Evolutionary conservation across 2,888 invertebrate genomes (phyloP).

Genomic region (Ganaspis brasiliensis): DNA sequence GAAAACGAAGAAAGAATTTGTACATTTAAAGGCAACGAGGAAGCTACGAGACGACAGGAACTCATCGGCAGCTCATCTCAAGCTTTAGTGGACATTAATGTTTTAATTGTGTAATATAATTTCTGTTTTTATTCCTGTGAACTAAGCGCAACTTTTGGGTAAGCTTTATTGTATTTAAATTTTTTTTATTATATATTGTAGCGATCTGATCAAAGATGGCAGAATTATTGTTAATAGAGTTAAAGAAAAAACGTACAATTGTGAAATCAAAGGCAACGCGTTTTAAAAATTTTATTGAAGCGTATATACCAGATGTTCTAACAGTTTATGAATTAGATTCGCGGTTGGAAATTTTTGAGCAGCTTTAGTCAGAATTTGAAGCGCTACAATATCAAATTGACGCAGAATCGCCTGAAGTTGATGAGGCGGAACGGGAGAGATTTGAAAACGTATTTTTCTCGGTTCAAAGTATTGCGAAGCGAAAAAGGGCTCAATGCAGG

Average conservation of each 20-base stretch:
- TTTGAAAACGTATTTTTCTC: neutral
- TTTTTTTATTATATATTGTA: neutral
- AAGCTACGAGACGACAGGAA: neutral
- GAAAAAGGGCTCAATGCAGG: neutral
- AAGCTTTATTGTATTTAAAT: neutral
- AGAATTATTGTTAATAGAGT: neutral
- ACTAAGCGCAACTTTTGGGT: neutral
- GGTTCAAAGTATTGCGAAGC: neutral
- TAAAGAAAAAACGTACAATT: neutral
- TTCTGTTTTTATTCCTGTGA: neutral
- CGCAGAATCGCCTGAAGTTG: neutral
- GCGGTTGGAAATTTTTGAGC: neutral
- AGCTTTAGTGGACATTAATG: neutral
- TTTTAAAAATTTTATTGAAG: neutral
- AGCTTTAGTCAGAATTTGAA: neutral
- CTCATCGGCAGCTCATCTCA: neutral
- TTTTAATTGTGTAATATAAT: neutral
- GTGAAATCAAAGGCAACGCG: conserved; percentile 5
- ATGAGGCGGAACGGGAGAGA: neutral
- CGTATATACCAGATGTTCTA: neutral
- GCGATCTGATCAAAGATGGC: neutral
- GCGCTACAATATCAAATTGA: neutral
- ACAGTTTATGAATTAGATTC: neutral
- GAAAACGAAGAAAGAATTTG: neutral
- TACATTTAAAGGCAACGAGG: neutral